These are phyloP conservation scores for Lepidostoma basale DNA, from an alignment of 1,140 invertebrate genomes.

Conservation along the genomic window DNA sequence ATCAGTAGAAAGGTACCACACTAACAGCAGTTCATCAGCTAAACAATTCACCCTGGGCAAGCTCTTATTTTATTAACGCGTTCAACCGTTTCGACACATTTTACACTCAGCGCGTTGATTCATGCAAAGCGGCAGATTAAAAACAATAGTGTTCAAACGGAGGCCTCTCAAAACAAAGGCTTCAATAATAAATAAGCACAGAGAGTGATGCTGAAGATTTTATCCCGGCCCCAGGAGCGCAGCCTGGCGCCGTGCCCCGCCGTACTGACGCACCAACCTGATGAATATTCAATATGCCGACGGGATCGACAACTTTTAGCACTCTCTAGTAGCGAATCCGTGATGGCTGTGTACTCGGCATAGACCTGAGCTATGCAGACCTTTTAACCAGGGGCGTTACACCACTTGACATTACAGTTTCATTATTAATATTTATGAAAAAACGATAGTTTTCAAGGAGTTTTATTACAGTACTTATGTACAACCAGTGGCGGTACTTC, in stretches of 20 bases:
- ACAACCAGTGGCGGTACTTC: too few species aligned
- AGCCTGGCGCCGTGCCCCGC: neutral
- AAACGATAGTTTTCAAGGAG: too few species aligned
- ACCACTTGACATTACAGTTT: too few species aligned
- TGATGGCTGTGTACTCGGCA: too few species aligned
- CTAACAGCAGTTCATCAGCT: too few species aligned
- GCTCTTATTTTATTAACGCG: neutral
- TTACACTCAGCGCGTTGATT: neutral
- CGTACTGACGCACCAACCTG: conserved; percentile 36
- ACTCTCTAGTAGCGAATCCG: conserved; percentile 39
- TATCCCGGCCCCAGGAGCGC: conserved; percentile 1
- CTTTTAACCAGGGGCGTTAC: too few species aligned
- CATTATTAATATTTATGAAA: too few species aligned
- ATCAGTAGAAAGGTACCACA: too few species aligned
- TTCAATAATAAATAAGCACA: conserved; percentile 36
- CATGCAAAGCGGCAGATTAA: conserved; percentile 5
- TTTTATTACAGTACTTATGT: too few species aligned
- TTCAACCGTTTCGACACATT: neutral
- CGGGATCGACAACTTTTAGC: conserved; percentile 44
- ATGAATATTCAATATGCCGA: conserved; percentile 45
- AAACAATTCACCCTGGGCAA: neutral
- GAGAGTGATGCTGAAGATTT: conserved; percentile 27
- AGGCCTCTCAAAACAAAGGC: neutral
- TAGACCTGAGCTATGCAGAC: too few species aligned
- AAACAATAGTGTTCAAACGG: conserved; percentile 19